Base-by-base conservation (phyloP, 2,888 invertebrate genomes). In the Trachelus troglodyta region DNA sequence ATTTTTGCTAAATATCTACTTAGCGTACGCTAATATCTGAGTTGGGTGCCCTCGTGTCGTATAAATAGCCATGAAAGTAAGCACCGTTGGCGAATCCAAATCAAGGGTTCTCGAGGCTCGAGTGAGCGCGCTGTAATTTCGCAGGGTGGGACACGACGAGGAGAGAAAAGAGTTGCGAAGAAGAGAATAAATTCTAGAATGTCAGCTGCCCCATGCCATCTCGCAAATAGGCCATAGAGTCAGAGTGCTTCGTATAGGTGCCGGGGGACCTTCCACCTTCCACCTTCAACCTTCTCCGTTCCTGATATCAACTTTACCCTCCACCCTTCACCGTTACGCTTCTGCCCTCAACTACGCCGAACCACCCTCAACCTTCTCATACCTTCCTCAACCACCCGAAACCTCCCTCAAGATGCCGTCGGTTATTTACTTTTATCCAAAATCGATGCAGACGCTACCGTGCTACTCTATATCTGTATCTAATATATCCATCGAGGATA, bases 141-240 rank as follows among this genome's bases (percentile, higher is more conserved):
- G 35, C 37, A 23, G 23, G 56, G 23, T 56, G 56, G 23, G 56
- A 34, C 68, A 78, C 40, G 34, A 73, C 33, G 30, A 79, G 73
- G 34, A 73, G 34, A 73, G 34, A 56, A 23, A 23, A 56, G 34
- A 77, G 35, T 34, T 74, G 75, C 69, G 71, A 80, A 75, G 76
- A 77, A 74, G 75, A 79, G 77, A 80, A 84, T 88, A 86, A 86
- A 87, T 86, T 87, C 84, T 81, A 80, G 83, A 81, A 83, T 79
- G 83, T 82, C 81, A 80, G 80, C 80, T 82, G 79, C 79, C 81
- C 76, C 78, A 80, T 80, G 83, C 86, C 86, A 85, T 88, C 82
- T 84, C 85, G 79, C 84, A 89, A 89, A 89, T 87, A 88, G 88
- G 84, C 88, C 86, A 87, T 86, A 84, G 84, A 85, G 85, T 82